Percentiles rank a stretch among this genome's conserved stretches.
phyloP scores from a whole-genome alignment of 2,113 vertebrate genomes.

The Hippoglossus stenolepis region DNA sequence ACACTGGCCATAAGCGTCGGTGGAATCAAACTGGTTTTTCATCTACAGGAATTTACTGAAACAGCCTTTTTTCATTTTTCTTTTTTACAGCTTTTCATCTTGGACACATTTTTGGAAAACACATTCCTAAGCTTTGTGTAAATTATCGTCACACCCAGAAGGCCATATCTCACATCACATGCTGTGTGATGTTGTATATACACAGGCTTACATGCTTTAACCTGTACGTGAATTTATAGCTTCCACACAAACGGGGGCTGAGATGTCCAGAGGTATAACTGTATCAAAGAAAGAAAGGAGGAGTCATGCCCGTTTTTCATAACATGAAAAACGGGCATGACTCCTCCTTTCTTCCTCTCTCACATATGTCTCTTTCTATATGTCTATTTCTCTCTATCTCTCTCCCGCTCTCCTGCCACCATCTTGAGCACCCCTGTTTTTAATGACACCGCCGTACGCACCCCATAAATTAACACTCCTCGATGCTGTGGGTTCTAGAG shows the following conservation, averaged over 20 bases:
- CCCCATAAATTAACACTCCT: slow-evolving; percentile 63
- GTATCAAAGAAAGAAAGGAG: slow-evolving; percentile 58
- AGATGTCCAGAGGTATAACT: slow-evolving; percentile 51
- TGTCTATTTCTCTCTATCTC: background rate
- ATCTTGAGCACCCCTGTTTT: slow-evolving; percentile 58
- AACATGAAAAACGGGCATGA: too few species aligned
- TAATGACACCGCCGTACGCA: slow-evolving; percentile 62
- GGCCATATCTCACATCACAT: slow-evolving; percentile 24
- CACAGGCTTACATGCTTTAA: slow-evolving; percentile 35
- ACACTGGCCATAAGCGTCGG: slow-evolving; percentile 33
- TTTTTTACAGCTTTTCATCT: background rate
- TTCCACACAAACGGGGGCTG: slow-evolving; percentile 40
- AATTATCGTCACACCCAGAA: slow-evolving; percentile 23
- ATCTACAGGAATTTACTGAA: slow-evolving; percentile 31
- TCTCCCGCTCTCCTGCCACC: slow-evolving; percentile 37
- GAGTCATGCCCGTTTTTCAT: slow-evolving; percentile 60
- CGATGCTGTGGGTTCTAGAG: slow-evolving; percentile 57
- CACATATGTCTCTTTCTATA: background rate
- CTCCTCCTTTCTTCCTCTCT: slow-evolving; percentile 9
- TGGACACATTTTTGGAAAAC: slow-evolving; percentile 20
- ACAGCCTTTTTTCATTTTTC: background rate
- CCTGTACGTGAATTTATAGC: slow-evolving; percentile 54
- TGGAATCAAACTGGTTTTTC: slow-evolving; percentile 45
- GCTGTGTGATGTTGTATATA: slow-evolving; percentile 31
- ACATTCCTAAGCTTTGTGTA: slow-evolving; percentile 40